Conservation (phyloP, 2,888 invertebrate species). For the Catocala nupta region DNA sequence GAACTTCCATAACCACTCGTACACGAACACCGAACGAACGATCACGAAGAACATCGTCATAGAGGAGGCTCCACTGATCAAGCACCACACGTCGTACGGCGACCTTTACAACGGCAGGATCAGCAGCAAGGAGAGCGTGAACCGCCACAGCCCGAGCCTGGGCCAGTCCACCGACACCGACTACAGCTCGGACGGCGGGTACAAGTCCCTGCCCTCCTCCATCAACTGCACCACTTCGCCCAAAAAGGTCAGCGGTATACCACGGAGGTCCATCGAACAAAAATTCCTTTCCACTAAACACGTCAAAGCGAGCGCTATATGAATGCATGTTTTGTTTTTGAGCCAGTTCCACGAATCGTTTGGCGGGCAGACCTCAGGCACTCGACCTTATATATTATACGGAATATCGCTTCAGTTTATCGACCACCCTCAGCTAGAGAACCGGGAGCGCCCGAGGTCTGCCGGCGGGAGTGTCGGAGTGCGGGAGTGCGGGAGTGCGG, state of each 20-base stretch:
- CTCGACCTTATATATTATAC: conserved; percentile 22
- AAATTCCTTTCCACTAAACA: conserved; percentile 80
- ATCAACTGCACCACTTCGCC: conserved; percentile 80
- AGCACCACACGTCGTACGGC: conserved; percentile 83
- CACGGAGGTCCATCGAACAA: conserved; percentile 81
- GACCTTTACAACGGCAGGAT: conserved; percentile 81
- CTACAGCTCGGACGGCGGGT: conserved; percentile 84
- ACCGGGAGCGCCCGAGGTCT: conserved; percentile 12
- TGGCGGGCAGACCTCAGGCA: conserved; percentile 39
- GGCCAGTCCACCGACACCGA: conserved; percentile 84
- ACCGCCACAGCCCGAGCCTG: conserved; percentile 78
- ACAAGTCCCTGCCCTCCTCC: conserved; percentile 84
- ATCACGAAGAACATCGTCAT: conserved; percentile 67
- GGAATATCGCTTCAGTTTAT: conserved; percentile 4
- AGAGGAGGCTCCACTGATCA: conserved; percentile 72
- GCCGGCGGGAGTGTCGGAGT: conserved; percentile 47
- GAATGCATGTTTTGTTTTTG: conserved; percentile 50
- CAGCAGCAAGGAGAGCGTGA: conserved; percentile 79
- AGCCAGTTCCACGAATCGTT: conserved; percentile 49
- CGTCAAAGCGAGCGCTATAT: conserved; percentile 81
- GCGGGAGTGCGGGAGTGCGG: conserved; percentile 43
- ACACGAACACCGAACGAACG: conserved; percentile 63
- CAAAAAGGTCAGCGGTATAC: conserved; percentile 83
- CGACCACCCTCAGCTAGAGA: no score
- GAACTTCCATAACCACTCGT: conserved; percentile 77